Base-by-base conservation (phyloP, 2,113 vertebrate genomes). In the Sapayoa aenigma region DNA sequence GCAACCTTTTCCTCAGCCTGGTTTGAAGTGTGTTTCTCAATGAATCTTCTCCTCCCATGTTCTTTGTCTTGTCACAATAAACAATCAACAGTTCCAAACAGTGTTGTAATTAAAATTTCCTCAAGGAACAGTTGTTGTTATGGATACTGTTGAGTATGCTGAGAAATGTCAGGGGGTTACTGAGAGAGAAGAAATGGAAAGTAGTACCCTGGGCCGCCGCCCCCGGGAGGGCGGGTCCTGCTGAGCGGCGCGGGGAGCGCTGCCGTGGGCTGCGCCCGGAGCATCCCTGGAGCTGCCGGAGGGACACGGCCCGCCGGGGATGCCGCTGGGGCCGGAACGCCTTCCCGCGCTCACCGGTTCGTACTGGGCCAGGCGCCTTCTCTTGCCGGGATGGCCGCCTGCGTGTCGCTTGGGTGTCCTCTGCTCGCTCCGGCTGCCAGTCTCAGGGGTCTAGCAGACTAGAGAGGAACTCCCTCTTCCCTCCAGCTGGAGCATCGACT, bases 31-130 rank as follows among this genome's bases (percentile, higher is more conserved):
- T 17, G 11, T 77, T 95, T 96, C 91, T 91, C 74, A 85, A 20
- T 72, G 52, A 82, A 84, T 81, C 89, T 72, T 88, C 66, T 81
- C 78, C 78, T 83, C 76, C 77, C 30, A 4, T 53, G 71, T 78
- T 96, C 92, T 97, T 96, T 66, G 68, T 95, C 90, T 80, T 96
- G 89, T 95, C 90, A 91, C 82, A 95, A 85, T 92, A 96, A 97
- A 89, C 78, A 75, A 90, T 78, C 95, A 96, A 46, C 78, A 77
- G 91, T 80, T 85, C 63, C 69, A 52, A 95, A 94, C 82, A 93
- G 95, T 24, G 39, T 47, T 89, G 69, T 56, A 96, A 96, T 97
- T 97, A 97, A 97, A 93, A 79, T 94, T 96, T 95, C 72, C 93
- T 87, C 68, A 23, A 88, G 87, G 76, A 95, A 59, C 5, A 53